A percentile compares a stretch with the other conserved stretches of the same genome.
Evolutionary conservation across 2,888 invertebrate species (phyloP).

Genomic region (Diploptera punctata): DNA sequence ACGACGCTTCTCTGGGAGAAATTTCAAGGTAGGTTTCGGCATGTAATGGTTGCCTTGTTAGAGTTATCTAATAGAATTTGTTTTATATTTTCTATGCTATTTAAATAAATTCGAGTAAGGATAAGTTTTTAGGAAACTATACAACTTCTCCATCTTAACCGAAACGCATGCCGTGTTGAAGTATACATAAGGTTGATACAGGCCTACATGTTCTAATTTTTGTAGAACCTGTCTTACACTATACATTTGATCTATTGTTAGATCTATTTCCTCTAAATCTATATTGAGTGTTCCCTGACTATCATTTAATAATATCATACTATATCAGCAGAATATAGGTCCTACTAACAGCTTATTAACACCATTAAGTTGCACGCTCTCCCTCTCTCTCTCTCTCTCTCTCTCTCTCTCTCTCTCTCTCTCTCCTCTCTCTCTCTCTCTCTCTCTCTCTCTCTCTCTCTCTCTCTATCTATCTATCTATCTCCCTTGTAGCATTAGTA

Average conservation of each 20-base stretch:
- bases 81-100: no score
- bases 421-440: background rate
- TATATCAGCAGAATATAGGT: background rate
- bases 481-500: no score
- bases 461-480: no score
- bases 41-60: no score
- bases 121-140: no score
- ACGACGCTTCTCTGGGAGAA: no score
- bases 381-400: background rate
- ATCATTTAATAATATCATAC: background rate
- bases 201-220: background rate
- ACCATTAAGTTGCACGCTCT: background rate
- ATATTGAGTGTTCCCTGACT: background rate
- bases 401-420: background rate
- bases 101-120: no score
- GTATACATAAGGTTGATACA: no score
- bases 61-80: no score
- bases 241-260: background rate
- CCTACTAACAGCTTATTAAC: background rate
- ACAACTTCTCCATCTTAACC: no score
- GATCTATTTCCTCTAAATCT: background rate
- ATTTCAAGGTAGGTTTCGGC: no score
- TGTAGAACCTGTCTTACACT: background rate
- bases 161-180: no score
- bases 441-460: background rate